These are phyloP conservation scores for Urocynchramus pylzowi DNA, from an alignment of 2,113 vertebrate species.

Conservation along the genomic window DNA sequence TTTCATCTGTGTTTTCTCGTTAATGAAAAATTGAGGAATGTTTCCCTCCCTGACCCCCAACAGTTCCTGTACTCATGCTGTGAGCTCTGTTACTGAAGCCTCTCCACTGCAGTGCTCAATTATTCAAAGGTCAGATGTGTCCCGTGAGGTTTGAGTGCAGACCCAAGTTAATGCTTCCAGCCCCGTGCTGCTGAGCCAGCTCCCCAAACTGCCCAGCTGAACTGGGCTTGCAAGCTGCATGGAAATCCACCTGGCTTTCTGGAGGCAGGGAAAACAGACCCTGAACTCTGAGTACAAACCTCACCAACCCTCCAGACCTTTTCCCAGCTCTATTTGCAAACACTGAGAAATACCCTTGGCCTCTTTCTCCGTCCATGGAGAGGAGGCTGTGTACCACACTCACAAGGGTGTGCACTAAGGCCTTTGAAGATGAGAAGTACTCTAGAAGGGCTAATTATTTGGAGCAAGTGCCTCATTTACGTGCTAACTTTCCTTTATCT, in stretches of 20 bases:
- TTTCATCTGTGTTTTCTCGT: background rate
- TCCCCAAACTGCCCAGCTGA: background rate
- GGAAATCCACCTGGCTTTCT: background rate
- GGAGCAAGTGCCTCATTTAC: background rate
- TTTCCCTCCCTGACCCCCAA: conserved; percentile 3
- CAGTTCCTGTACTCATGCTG: background rate
- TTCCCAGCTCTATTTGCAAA: background rate
- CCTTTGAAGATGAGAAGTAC: conserved; percentile 7
- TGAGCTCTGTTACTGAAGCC: background rate
- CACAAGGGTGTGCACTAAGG: background rate
- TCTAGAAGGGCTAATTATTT: conserved; percentile 47
- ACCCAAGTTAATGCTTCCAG: background rate
- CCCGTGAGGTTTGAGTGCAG: background rate
- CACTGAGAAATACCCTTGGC: background rate
- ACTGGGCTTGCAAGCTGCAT: background rate
- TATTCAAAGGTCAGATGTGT: conserved; percentile 40
- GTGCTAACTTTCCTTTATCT: conserved; percentile 10
- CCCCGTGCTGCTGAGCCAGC: background rate
- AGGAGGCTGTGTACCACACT: background rate
- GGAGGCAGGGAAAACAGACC: background rate
- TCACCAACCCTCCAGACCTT: background rate
- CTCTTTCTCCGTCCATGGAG: background rate
- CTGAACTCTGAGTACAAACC: background rate
- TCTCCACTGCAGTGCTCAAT: conserved; percentile 7
- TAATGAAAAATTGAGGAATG: background rate